Base-by-base conservation (phyloP, 2,888 invertebrate species). In the Macrosoma leucophasiata region DNA sequence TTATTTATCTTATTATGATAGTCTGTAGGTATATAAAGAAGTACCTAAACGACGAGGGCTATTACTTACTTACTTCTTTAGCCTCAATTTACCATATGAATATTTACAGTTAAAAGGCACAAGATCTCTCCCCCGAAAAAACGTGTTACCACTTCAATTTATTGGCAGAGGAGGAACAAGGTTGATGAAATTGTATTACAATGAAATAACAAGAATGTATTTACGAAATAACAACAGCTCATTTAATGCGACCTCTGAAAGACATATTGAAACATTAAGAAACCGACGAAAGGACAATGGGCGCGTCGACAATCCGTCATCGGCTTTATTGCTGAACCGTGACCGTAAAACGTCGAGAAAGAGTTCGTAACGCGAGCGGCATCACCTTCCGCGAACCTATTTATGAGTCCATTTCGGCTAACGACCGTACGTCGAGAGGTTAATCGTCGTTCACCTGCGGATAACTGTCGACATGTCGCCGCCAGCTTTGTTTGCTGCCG, bases 381-480 rank as follows among this genome's bases (percentile, higher is more conserved):
- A 60, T 68, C 64, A 64, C 59, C 63, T 65, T 67, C 59, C 41
- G 41, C 55, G 60, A 52, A 49, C 58, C 68, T 66, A 68, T 72
- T 66, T 70, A 55, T 61, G 66, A 61, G 54, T 47, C 46, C 42
- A 52, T 55, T 55, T 55, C 50, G 52, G 55, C 48, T 56, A 71
- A 76, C 69, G 72, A 71, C 72, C 68, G 65, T 55, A 56, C 58
- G 61, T 41, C 58, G 69, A 75, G 69, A 72, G 72, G 76, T 78
- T 73, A 75, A 74, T 77, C 63, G 65, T 54, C 55, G 65, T 62
- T 73, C 73, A 79, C 76, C 75, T 77, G 75, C 60, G 62, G 52
- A 50, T 71, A 72, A 74, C 72, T 70, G 77, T 67, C 62, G 54
- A 36, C 43, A 48, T 46, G 48, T 33, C 55, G 56, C 41, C 54